Base-by-base conservation (phyloP, 1,140 invertebrate species). In the Psix sp. region DNA sequence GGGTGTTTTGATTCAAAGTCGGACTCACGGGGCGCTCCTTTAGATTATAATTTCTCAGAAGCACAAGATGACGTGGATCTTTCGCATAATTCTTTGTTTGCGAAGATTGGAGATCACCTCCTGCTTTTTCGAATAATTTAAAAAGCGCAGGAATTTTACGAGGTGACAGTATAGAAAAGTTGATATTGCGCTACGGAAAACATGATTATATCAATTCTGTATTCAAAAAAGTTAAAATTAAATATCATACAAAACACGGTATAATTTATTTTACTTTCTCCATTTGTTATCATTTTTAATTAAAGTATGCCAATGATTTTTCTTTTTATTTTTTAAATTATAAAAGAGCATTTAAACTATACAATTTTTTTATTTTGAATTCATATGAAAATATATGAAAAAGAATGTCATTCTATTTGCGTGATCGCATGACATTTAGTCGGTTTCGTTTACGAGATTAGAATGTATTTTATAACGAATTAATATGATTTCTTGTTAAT, bases 21-120 rank as follows among this genome's bases (percentile, higher is more conserved):
- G 94, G 94, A 83, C 93, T 95, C 0, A 94, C 89, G 0, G 94
- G 92, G 26, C 93, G 87, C 80, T 95, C 94, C 79, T 95, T 94
- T n/a, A 95, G 84, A 77, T 92, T 93, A 74, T 88, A 87, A 79
- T 85, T 84, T 20, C 83, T 65, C 0, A 96, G 83, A 5, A 96
- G 85, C 5, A 96, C 93, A 46, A 97, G 87, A 87, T 96, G 94
- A 10, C 94, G 86, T 0, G 92, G 91, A 84, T 96, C 95, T 86
- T 96, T 95, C 0, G 95, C 94, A 83, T 96, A 98, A 80, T 96
- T 96, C 82, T 97, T 96, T 3, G 91, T 94, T 59, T 94, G 91
- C 0, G 92, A 92, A 0, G 91, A 89, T 21, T 90, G 89, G 7
- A 95, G 84, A 86, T 96, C 95, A 0, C 95, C 95, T 7, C 94